phyloP scores from a whole-genome alignment of 1,140 invertebrate species.

The Ditylenchus dipsaci region DNA sequence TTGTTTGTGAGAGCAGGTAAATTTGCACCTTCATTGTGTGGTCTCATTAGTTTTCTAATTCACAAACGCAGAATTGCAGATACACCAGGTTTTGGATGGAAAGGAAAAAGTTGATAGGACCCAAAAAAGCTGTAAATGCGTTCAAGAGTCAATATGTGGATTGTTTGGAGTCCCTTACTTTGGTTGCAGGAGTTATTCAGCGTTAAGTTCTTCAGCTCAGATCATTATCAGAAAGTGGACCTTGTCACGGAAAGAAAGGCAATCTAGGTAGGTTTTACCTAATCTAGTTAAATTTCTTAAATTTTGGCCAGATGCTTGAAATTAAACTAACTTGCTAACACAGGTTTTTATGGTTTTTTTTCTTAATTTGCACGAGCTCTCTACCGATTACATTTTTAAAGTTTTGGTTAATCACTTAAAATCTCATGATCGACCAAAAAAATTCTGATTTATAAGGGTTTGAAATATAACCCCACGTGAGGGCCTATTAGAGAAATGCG shows the following conservation, averaged over 20 bases:
- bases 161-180: neutral
- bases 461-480: too few species aligned
- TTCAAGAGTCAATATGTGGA: conserved; percentile 1
- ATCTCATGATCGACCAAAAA: too few species aligned
- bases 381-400: conserved; percentile 6
- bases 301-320: too few species aligned
- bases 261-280: neutral
- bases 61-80: neutral
- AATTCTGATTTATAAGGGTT: too few species aligned
- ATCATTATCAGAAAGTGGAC: conserved; percentile 1
- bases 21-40: neutral
- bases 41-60: neutral
- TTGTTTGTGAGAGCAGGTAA: neutral
- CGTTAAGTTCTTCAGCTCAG: neutral
- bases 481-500: too few species aligned
- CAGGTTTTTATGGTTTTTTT: too few species aligned
- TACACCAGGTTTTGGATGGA: conserved; percentile 11
- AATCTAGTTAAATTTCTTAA: too few species aligned
- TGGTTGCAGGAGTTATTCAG: conserved; percentile 1
- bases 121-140: conserved; percentile 9
- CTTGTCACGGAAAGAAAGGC: neutral
- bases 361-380: too few species aligned
- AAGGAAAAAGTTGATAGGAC: neutral
- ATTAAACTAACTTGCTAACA: too few species aligned
- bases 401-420: too few species aligned